Conservation (phyloP, 2,797 vertebrate genomes). For the Oophaga sylvatica region DNA sequence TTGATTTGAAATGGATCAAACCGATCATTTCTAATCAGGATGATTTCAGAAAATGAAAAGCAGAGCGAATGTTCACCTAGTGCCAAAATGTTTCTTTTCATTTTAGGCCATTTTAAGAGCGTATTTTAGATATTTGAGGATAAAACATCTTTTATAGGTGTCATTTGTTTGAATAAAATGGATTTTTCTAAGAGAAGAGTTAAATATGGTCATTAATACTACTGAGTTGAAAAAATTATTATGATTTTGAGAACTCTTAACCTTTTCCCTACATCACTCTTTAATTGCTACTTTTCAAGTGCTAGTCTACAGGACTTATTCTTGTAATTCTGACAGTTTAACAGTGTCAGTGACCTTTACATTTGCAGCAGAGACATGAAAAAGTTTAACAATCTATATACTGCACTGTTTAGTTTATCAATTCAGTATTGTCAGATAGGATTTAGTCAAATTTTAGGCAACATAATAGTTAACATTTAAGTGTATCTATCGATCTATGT, state of each 20-base stretch:
- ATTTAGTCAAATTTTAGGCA: neutral
- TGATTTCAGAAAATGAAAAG: too few relatives aligned
- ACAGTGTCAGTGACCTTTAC: constrained; percentile 3
- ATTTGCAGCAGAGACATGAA: neutral
- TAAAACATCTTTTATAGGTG: neutral
- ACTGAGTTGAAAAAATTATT: neutral
- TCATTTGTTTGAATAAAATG: neutral
- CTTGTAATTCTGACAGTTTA: constrained; percentile 4
- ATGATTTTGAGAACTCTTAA: neutral
- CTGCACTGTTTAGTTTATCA: neutral
- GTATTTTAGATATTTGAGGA: neutral
- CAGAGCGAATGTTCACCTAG: too few relatives aligned
- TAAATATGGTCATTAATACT: neutral
- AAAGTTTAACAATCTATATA: neutral
- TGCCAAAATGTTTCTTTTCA: too few relatives aligned
- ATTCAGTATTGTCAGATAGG: neutral
- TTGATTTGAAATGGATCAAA: too few relatives aligned
- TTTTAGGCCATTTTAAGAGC: too few relatives aligned
- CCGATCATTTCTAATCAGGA: too few relatives aligned
- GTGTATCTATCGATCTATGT: too few relatives aligned
- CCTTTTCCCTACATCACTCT: neutral
- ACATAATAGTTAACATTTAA: neutral
- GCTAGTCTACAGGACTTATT: neutral
- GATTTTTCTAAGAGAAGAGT: neutral
- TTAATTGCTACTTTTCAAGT: constrained; percentile 3